Percentiles rank a stretch among this genome's conserved stretches.
Conservation (phyloP, 2,797 vertebrate genomes). For the Sebastes itinus region DNA sequence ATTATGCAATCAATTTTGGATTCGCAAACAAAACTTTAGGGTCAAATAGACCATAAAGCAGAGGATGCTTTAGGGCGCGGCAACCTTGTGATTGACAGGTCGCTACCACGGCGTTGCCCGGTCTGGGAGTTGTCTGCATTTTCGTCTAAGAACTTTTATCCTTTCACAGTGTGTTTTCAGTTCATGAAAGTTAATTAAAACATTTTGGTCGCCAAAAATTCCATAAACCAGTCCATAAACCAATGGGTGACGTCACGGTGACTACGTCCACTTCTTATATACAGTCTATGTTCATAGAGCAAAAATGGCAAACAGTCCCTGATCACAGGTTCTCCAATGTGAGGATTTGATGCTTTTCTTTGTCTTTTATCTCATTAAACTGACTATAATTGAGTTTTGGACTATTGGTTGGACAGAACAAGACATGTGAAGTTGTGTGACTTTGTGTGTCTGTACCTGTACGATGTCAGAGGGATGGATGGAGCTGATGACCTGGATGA, state of each 20-base stretch:
- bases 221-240: too few relatives aligned
- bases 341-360: neutral
- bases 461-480: conserved; percentile 71
- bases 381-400: neutral
- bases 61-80: fast-evolving
- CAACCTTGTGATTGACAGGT: too few relatives aligned
- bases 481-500: conserved; percentile 76
- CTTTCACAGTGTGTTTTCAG: too few relatives aligned
- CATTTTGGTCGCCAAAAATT: too few relatives aligned
- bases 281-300: neutral
- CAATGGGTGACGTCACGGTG: too few relatives aligned
- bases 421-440: neutral
- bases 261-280: too few relatives aligned
- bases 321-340: neutral
- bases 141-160: fast-evolving
- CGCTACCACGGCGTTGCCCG: too few relatives aligned
- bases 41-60: too few relatives aligned
- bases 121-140: too few relatives aligned
- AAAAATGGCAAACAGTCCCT: neutral
- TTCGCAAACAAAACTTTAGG: too few relatives aligned
- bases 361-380: neutral
- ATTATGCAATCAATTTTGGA: too few relatives aligned
- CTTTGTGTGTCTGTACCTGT: neutral
- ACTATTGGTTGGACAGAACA: neutral
- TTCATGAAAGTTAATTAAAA: too few relatives aligned